phyloP scores from a whole-genome alignment of 2,113 vertebrate species.

The Ageneiosus marmoratus region DNA sequence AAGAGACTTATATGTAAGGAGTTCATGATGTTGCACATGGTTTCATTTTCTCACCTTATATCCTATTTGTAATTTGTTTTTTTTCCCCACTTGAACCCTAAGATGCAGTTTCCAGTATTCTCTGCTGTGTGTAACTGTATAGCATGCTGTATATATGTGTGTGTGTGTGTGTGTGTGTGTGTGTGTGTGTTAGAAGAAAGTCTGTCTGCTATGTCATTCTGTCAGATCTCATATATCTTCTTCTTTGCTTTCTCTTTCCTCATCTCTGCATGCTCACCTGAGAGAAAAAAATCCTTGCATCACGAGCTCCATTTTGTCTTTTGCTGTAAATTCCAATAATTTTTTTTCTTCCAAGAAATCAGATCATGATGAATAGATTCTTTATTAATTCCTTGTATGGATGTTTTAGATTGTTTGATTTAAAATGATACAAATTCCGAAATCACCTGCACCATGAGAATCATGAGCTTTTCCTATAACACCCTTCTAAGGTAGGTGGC shows the following conservation, averaged over 20 bases:
- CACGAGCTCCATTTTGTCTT: slow-evolving; percentile 56
- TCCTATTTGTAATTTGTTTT: slow-evolving; percentile 19
- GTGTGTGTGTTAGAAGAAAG: slow-evolving; percentile 47
- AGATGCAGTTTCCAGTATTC: slow-evolving; percentile 32
- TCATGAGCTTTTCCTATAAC: slow-evolving; percentile 34
- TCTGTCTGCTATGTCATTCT: slow-evolving; percentile 64
- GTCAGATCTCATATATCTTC: slow-evolving; percentile 71
- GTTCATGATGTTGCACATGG: slow-evolving; percentile 46
- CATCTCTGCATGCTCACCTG: slow-evolving; percentile 61
- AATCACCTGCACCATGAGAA: neutral
- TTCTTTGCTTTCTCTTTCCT: slow-evolving; percentile 62
- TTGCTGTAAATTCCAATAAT: neutral
- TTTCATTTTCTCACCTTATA: slow-evolving; percentile 36
- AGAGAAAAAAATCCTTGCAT: slow-evolving; percentile 64
- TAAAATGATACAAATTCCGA: neutral
- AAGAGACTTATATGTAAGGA: slow-evolving; percentile 30
- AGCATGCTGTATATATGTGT: neutral
- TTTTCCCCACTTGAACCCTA: slow-evolving; percentile 41
- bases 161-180: slow-evolving; percentile 45
- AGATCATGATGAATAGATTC: slow-evolving; percentile 2
- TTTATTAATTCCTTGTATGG: neutral
- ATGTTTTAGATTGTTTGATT: neutral
- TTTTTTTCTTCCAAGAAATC: neutral
- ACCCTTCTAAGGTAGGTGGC: slow-evolving; percentile 69
- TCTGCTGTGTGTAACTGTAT: slow-evolving; percentile 9